Evolutionary conservation across 2,888 invertebrate genomes (phyloP), one percentile per base, ranked within the genome.

Genomic region (Tridacna gigas): DNA sequence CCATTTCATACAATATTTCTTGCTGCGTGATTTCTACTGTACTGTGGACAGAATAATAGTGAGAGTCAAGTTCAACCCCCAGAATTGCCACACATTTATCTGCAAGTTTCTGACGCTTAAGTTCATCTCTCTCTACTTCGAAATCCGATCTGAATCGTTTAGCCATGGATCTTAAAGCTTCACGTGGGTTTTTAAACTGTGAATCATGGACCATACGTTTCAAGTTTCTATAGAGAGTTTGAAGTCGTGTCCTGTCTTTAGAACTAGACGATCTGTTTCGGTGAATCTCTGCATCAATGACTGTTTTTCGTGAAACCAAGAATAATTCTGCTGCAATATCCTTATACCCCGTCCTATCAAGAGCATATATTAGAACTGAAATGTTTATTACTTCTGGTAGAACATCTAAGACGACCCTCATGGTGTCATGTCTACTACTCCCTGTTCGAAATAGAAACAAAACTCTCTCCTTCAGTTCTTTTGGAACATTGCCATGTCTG

Each of bases 131-230:
- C 82, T 89, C 84, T 12, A 15, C 65, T 0, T 75, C n/a, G 25
- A 86, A 61, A 74, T 81, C 48, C 1, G 13, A 60, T 26, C 26
- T 63, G 48, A 74, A 80, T 18, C 71, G 47, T 0, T 65, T 66
- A 37, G 88, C 86, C 20, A 86, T 45, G 12, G 74, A 47, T n/a
- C 86, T 73, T 20, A 89, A 80, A 51, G 65, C 63, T 22, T 79
- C 28, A 20, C 81, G 65, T 0, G 84, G 83, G 61, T 83, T 83
- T 26, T 81, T 56, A 48, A 86, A 86, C 45, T 83, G 81, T 9
- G 79, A 76, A 65, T 83, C 80, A 25, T 86, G 82, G 4, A 83
- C 79, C 79, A 74, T 80, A n/a, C 80, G 73, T 66, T 86, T 86
- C 13, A 83, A 48, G 28, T 51, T 47, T 65, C 77, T 63, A 45